Evolutionary conservation across 2,113 vertebrate species (phyloP), one percentile per base, ranked within the genome.

Genomic region (Polypterus bichir): DNA sequence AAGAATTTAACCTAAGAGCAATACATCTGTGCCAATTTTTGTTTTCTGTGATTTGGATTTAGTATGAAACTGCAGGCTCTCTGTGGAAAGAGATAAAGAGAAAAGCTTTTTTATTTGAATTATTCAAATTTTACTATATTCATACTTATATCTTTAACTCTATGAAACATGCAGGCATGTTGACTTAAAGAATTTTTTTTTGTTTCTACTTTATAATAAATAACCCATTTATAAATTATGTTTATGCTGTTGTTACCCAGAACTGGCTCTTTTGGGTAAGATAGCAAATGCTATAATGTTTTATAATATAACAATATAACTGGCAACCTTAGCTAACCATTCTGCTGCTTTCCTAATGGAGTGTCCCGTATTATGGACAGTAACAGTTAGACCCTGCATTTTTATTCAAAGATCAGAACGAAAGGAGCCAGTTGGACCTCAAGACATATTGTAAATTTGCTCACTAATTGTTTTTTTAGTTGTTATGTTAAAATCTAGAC

Each of bases 91-190:
- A 7, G 51, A 8, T 52, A 10, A 8, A 10, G 7, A 52, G 4
- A 52, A 8, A 8, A 8, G 3, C 3, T 52, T 52, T 52, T 52
- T 10, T 8, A 3, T 52, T 52, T 52, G 51, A 8, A 8, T 8
- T 8, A 52, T 3, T 52, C 51, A 52, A 4, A 52, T 10, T 3
- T 52, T 52, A 52, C 51, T 3, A 10, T 7, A 7, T 10, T 52
- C 7, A 10, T 10, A 52, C 7, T 52, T 9, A 7, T 52, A 10
- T 52, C 7, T 72, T 74, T 73, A 71, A 71, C 9, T 0, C 63
- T 74, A 70, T 79, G 72, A 77, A 81, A 81, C 77, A 81, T 82
- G 80, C 79, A 78, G 81, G 77, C 81, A 78, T 80, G 76, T 81
- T 75, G 71, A 77, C 71, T 76, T 71, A 67, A 74, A 72, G 66